phyloP scores from a whole-genome alignment of 37 sponge, comb jelly and placozoan species.

The Cladorhizidae sp. region DNA sequence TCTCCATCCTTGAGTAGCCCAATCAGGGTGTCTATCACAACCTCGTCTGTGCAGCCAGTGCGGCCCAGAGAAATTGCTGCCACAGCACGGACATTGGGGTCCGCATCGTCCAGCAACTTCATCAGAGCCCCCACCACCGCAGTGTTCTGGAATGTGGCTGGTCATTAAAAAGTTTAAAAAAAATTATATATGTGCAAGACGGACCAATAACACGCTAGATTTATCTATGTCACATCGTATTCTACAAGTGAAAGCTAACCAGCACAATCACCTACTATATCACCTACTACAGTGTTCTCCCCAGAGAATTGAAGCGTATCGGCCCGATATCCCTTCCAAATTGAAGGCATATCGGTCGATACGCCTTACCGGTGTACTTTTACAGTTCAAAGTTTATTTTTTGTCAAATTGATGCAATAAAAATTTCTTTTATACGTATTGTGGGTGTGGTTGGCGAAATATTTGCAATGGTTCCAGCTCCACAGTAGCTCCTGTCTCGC shows the following conservation, averaged over 20 bases:
- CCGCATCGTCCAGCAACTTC: conserved; percentile 73
- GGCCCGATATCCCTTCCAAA: no score
- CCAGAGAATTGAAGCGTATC: no score
- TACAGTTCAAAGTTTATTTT: no score
- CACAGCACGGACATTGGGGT: conserved; percentile 96
- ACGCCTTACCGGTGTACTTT: no score
- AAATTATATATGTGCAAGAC: neutral
- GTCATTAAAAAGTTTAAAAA: neutral
- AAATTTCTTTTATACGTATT: no score
- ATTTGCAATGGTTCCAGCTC: no score
- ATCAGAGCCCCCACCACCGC: conserved; percentile 89
- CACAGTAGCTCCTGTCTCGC: no score
- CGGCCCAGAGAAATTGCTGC: conserved; percentile 95
- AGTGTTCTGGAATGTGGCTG: conserved; percentile 84
- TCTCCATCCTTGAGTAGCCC: conserved; percentile 81
- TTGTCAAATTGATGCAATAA: no score
- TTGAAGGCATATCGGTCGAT: no score
- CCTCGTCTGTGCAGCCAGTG: conserved; percentile 57
- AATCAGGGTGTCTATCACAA: conserved; percentile 61
- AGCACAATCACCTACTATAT: neutral
- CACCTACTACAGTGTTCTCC: no score
- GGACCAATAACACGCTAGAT: neutral
- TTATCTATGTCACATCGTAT: neutral
- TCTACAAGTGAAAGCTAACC: neutral
- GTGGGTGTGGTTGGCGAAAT: no score